Evolutionary conservation across 2,888 invertebrate genomes (phyloP), one percentile per base, ranked within the genome.

Genomic region (Thecocarcelia acutangulata): DNA sequence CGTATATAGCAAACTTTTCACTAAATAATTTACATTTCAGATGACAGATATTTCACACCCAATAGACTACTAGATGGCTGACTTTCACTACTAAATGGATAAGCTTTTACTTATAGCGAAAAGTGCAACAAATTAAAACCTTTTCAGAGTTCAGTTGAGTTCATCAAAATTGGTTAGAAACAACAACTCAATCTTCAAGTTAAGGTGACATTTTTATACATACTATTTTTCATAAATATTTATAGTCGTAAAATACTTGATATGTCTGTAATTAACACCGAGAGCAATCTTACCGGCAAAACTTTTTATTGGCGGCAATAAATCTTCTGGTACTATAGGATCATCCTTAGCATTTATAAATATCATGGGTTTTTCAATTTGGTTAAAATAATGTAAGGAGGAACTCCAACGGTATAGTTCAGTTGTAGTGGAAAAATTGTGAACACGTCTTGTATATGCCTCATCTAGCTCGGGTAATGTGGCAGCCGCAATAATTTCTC

Each of bases 261-360:
- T 37, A n/a, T n/a, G n/a, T n/a, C n/a, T n/a, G n/a, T n/a, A n/a
- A 48, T 37, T 12, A 17, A 52, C 24, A 15, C 11, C 8, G 48
- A 33, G 5, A 33, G 33, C 15, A 52, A 17, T 63, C 73, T 46
- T 91, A 97, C 97, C 93, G 86, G 95, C 95, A 92, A 93, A 93
- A 85, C 94, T 93, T 87, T 94, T 93, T 59, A 97, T 94, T 6
- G 95, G 94, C 19, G 93, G 92, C 84, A 96, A 91, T 74, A 98
- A 91, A 33, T 93, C 93, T 84, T 95, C 94, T 8, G 97, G 97
- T 61, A 98, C 95, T 61, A 98, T 93, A 2, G 98, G 98, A 92
- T 98, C 98, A 90, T 98, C 98, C 85, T 93, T 92, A 9, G 98
- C 93, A 91, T 98, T 98, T 78, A 98, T 93, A 88, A 97, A 97